phyloP scores from a whole-genome alignment of 2,888 invertebrate genomes.

The Epirrhoe tristata region DNA sequence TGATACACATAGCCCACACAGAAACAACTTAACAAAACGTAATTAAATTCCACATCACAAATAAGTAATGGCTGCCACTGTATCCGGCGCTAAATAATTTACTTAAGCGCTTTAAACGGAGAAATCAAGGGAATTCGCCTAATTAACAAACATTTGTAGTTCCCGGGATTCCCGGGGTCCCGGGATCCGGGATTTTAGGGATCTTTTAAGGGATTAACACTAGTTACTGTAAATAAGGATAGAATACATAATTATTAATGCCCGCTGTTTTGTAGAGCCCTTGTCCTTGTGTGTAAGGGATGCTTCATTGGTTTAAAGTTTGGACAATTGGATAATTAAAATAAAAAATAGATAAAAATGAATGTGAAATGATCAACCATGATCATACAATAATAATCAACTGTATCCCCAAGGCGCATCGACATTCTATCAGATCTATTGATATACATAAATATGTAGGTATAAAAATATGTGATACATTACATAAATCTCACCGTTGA shows the following conservation, averaged over 20 bases:
- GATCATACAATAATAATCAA: no score
- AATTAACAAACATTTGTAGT: conserved; percentile 42
- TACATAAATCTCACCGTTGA: no score
- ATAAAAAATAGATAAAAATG: background rate
- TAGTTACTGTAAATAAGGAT: conserved; percentile 29
- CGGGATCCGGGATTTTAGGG: conserved; percentile 29
- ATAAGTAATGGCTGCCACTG: conserved; percentile 30
- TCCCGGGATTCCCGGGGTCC: conserved; percentile 27
- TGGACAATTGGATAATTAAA: background rate
- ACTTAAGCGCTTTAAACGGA: conserved; percentile 39
- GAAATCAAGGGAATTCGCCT: conserved; percentile 38
- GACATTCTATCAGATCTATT: no score
- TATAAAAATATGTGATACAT: no score
- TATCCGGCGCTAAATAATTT: conserved; percentile 47
- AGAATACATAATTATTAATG: conserved; percentile 18
- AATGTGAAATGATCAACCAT: no score
- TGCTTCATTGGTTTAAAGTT: background rate
- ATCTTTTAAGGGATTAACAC: conserved; percentile 34
- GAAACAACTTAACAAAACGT: conserved; percentile 24
- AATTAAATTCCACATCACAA: conserved; percentile 42
- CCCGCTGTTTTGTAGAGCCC: background rate
- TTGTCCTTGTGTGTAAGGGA: conserved; percentile 1
- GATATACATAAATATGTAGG: no score
- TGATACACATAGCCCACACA: background rate
- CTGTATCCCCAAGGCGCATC: no score